These are phyloP conservation scores for Grammomys surdaster DNA, from an alignment of 2,113 vertebrate species.

Conservation along the genomic window DNA sequence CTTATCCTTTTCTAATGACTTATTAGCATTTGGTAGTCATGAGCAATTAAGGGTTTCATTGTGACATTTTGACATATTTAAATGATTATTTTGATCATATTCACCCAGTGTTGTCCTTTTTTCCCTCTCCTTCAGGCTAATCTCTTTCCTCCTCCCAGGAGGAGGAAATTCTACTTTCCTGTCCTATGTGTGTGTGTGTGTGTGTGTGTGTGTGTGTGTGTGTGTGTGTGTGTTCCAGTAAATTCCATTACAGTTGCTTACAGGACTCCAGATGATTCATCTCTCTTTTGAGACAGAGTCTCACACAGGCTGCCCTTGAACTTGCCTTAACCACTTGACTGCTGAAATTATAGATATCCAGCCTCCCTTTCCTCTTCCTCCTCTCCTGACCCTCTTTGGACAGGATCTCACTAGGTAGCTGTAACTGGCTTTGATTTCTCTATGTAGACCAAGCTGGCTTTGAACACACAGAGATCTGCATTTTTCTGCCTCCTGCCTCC, in stretches of 20 bases:
- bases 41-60: neutral
- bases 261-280: too few species aligned
- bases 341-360: neutral
- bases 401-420: neutral
- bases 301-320: neutral
- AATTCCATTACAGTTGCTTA: neutral
- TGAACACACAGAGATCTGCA: neutral
- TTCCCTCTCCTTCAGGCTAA: too few species aligned
- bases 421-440: neutral
- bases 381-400: neutral
- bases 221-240: neutral
- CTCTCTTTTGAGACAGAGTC: neutral
- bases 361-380: neutral
- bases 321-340: neutral
- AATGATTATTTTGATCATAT: neutral
- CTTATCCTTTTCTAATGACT: neutral
- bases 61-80: neutral
- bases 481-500: neutral
- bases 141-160: neutral
- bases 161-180: neutral
- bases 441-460: neutral
- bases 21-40: neutral
- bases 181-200: neutral
- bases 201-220: neutral
- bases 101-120: neutral